Percentiles rank a stretch among this genome's conserved stretches.
phyloP scores from a whole-genome alignment of 92 coral and sea anemone species.

The Epizoanthus fatuus region DNA sequence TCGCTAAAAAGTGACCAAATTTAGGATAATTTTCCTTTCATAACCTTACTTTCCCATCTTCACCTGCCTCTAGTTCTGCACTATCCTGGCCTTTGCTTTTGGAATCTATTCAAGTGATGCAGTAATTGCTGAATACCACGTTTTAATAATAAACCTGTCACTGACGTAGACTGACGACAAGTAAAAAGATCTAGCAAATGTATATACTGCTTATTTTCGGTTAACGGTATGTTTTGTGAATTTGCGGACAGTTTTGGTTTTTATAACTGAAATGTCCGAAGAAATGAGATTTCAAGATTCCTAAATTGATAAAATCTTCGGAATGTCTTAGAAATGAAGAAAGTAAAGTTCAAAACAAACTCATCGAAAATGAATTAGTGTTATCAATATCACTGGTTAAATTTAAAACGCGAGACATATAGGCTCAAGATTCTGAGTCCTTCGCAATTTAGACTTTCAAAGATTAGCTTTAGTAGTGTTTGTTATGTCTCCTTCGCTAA shows the following conservation, averaged over 20 bases:
- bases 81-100: neutral
- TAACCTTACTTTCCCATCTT: neutral
- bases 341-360: neutral
- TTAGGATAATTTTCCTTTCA: conserved; percentile 6
- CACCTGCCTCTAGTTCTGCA: conserved; percentile 23
- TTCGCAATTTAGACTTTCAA: neutral
- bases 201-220: neutral
- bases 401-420: neutral
- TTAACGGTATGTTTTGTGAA: neutral
- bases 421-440: neutral
- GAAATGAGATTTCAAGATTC: neutral
- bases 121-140: neutral
- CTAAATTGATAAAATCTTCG: neutral
- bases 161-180: neutral
- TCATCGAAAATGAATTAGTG: neutral
- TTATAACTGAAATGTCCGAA: neutral
- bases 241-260: neutral
- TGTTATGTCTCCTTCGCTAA: neutral
- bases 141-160: neutral
- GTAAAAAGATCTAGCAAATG: neutral
- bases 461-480: neutral
- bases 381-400: too few species aligned
- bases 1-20: conserved; percentile 26
- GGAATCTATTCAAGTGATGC: neutral
- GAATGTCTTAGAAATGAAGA: neutral